Percentiles rank a stretch among this genome's conserved stretches.
These are phyloP conservation scores for Lacerta viridis DNA, from an alignment of 2,797 vertebrate species.

Conservation along the genomic window DNA sequence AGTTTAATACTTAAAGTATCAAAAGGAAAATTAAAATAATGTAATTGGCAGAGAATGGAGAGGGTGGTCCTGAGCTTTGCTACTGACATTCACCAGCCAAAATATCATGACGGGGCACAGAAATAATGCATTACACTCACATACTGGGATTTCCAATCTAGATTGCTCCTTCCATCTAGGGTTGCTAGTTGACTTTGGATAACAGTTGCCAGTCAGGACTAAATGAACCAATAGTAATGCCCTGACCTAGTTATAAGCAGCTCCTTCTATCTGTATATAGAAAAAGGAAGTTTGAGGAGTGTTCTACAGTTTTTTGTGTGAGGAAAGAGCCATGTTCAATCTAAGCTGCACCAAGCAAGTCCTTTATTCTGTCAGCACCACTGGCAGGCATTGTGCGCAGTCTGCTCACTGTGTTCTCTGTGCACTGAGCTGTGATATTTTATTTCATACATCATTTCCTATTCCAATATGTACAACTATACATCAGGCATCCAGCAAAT, in stretches of 20 bases:
- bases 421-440: slow-evolving; percentile 41
- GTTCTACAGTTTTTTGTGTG: slow-evolving; percentile 30
- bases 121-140: not conserved
- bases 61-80: not conserved
- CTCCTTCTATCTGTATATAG: slow-evolving; percentile 16
- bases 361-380: slow-evolving; percentile 43
- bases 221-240: not conserved
- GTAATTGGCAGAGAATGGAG: not conserved
- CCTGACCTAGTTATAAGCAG: not conserved
- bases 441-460: slow-evolving; percentile 61
- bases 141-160: not conserved
- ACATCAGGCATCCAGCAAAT: slow-evolving; percentile 50
- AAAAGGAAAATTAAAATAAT: not conserved
- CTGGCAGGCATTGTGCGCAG: slow-evolving; percentile 13
- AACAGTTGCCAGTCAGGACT: not conserved
- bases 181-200: not conserved
- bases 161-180: not conserved
- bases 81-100: not conserved
- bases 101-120: not conserved
- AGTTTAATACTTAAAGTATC: not conserved
- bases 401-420: slow-evolving; percentile 34
- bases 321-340: slow-evolving; percentile 20
- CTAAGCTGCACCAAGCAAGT: not conserved
- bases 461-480: slow-evolving; percentile 45
- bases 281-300: slow-evolving; percentile 5